A percentile compares a stretch with the other conserved stretches of the same genome.
These are phyloP conservation scores for Drosophila paucipuncta DNA, from an alignment of 2,888 invertebrate genomes.

Conservation along the genomic window DNA sequence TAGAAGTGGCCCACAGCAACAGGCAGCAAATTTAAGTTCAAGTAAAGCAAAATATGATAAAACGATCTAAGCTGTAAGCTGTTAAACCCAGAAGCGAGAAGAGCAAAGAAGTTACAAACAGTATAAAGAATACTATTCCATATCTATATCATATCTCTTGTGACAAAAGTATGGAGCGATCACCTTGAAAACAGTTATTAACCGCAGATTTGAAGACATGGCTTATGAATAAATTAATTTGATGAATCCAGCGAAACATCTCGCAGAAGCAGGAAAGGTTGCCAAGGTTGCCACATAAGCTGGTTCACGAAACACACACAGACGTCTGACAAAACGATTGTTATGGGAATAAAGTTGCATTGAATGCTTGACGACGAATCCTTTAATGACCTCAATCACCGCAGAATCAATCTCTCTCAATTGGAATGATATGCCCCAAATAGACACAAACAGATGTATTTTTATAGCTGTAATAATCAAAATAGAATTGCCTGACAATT, in stretches of 20 bases:
- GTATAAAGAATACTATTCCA: neutral
- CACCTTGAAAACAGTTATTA: too few species aligned
- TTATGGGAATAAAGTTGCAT: too few species aligned
- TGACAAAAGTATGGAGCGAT: too few species aligned
- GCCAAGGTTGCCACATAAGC: too few species aligned
- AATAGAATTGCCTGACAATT: neutral
- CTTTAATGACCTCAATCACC: too few species aligned
- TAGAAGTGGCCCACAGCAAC: slow-evolving; percentile 36
- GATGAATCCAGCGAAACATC: too few species aligned
- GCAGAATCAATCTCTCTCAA: neutral
- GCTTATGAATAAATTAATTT: too few species aligned
- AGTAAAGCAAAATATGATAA: neutral
- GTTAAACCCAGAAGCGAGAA: neutral
- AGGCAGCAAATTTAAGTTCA: neutral
- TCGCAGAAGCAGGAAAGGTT: too few species aligned
- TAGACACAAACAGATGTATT: neutral
- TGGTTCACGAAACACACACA: too few species aligned
- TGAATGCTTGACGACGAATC: too few species aligned
- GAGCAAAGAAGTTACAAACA: neutral
- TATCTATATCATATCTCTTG: neutral
- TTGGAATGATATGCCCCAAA: neutral
- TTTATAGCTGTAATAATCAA: neutral
- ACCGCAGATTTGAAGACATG: too few species aligned
- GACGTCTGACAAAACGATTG: too few species aligned
- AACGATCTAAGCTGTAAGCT: neutral